Base-by-base conservation (phyloP, 2,888 invertebrate species). In the Zygothrica quintamaculata region DNA sequence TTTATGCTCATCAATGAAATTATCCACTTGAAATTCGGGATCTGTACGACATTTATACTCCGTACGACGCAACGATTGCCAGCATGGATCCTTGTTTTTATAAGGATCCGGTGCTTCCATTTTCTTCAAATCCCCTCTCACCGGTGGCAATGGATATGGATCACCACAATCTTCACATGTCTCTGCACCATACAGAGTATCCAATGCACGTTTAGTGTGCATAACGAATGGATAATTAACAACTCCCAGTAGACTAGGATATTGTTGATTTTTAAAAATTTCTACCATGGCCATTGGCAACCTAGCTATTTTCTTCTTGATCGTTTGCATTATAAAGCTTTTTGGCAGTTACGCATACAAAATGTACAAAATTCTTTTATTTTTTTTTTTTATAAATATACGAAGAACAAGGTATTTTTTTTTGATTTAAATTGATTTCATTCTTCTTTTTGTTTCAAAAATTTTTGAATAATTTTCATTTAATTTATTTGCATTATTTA, bases 1-100 rank as follows among this genome's bases (percentile, higher is more conserved):
- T 16, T 65, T 81, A 0, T 15, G 33, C 0, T 39, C 25, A 9
- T 59, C 16, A 0, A 82, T 55, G 4, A 84, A 84, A 0, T 62
- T 0, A 0, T 58, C 56, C 0, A 84, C 5, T 9, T 52, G 7
- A n/a, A 74, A 68, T 9, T 87, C 85, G 0, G 68, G 61, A 16
- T 81, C 78, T 0, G 75, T 73, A 7, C 82, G 87, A 15, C 82
- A 82, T 8, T 77, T 81, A 51, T 50, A 82, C 16, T 87, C 85
- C 0, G 81, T 55, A 1, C 87, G 72, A 0, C 87, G 74, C 3
- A 77, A 11, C 0, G 82, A 53, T 8, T 75, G 73, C 87, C 82
- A 87, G 11, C 82, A 82, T 0, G 75, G 61, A 0, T 67, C 43
- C 1, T 39, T 47, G 8, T n/a, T 8, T 5, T 58, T 66, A 0